Base-by-base conservation (phyloP, 2,888 invertebrate genomes). In the Netelia fuscicornis region DNA sequence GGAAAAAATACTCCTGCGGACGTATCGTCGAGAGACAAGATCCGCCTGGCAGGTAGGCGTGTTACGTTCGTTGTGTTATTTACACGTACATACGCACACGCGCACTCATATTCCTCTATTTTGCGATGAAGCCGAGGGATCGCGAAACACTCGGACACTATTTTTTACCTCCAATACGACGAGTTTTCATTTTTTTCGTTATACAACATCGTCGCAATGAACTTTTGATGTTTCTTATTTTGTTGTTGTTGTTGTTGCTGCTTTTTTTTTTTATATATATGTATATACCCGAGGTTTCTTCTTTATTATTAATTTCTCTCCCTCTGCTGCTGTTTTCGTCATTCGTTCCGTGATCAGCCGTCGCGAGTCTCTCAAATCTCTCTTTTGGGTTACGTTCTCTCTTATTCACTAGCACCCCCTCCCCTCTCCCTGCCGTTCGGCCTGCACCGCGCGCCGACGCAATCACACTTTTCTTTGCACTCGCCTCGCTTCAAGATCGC, bases 1-100 rank as follows among this genome's bases (percentile, higher is more conserved):
- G 20, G 9, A 58, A 56, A 56, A 58, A 48, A 48, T 13, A 48
- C 11, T 2, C 2, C 2, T 13, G 48, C 10, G 13, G 48, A 48
- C 48, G 48, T 48, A 13, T 48, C 13, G 48, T 48, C 48, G 30
- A 74, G 54, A 76, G 72, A 68, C 72, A 81, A 75, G 84, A 72
- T 81, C 81, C 65, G 85, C 42, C 70, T 85, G 76, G 82, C 85
- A 82, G 85, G 82, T 85, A 85, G 85, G 85, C 85, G 85, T 85
- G 85, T 85, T 76, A 76, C 71, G 64, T 82, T 78, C 75, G 71
- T 72, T 71, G 72, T 71, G 78, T 82, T 76, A 82, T 82, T 85
- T 79, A 48, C 79, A 76, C 44, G 58, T 20, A 70, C 54, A 9
- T 17, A 48, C 37, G 48, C 42, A 64, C 79, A 58, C 71, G 65